phyloP scores from a whole-genome alignment of 2,888 invertebrate species.

The Automeris io region DNA sequence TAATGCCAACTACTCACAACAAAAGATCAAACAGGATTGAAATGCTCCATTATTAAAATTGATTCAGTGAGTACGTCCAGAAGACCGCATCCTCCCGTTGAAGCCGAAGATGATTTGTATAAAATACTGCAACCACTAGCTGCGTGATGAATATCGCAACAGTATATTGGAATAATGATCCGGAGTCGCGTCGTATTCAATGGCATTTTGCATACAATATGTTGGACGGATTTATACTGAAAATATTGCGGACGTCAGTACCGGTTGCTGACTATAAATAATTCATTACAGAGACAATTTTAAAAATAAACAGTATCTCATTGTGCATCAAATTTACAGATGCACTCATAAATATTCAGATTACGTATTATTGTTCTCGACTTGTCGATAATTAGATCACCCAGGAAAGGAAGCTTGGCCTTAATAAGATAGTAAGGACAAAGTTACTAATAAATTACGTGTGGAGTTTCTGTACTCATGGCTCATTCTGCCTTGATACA shows the following conservation, averaged over 20 bases:
- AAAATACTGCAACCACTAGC: slow-evolving; percentile 62
- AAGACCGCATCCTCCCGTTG: slow-evolving; percentile 20
- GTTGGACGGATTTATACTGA: slow-evolving; percentile 75
- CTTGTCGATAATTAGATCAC: slow-evolving; percentile 74
- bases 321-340: slow-evolving; percentile 63
- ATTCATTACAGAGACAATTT: slow-evolving; percentile 75
- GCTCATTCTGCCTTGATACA: slow-evolving; percentile 34
- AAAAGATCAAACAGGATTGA: slow-evolving; percentile 4
- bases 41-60: slow-evolving; percentile 44
- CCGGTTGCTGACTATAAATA: slow-evolving; percentile 72
- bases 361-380: slow-evolving; percentile 69
- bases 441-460: slow-evolving; percentile 58
- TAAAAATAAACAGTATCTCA: slow-evolving; percentile 57
- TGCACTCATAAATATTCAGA: slow-evolving; percentile 72
- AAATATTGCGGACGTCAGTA: slow-evolving; percentile 73
- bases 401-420: slow-evolving; percentile 62
- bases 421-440: slow-evolving; percentile 63
- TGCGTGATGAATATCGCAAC: slow-evolving; percentile 71
- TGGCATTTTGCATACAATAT: slow-evolving; percentile 77
- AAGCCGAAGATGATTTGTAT: slow-evolving; percentile 72
- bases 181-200: slow-evolving; percentile 73
- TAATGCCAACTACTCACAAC: slow-evolving; percentile 2
- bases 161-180: slow-evolving; percentile 74
- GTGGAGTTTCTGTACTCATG: slow-evolving; percentile 27
- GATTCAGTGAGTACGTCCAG: slow-evolving; percentile 31